These are phyloP conservation scores for Diloba caeruleocephala DNA, from an alignment of 2,888 invertebrate species.

Conservation along the genomic window DNA sequence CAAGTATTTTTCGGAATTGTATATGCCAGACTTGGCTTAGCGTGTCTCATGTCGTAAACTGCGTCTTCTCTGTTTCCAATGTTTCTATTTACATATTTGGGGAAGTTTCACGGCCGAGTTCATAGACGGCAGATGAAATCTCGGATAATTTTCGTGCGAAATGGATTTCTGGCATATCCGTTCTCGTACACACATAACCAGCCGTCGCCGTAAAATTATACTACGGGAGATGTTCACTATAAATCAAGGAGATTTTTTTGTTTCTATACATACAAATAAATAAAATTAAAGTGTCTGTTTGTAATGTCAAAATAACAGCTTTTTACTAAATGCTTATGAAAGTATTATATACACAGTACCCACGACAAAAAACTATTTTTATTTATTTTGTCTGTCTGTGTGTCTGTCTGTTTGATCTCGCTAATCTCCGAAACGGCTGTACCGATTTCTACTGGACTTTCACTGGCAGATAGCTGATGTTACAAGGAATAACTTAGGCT, in stretches of 20 bases:
- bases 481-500: no score
- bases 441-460: no score
- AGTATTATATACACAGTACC: no score
- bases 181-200: constrained; percentile 35
- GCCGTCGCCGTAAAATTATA: constrained; percentile 38
- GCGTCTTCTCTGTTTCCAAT: constrained; percentile 64
- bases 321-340: no score
- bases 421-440: no score
- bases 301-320: no score
- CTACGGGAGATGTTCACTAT: constrained; percentile 27
- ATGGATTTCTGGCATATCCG: constrained; percentile 51
- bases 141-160: constrained; percentile 65
- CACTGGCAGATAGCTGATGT: no score
- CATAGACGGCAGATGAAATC: constrained; percentile 64
- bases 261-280: no score
- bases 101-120: constrained; percentile 61
- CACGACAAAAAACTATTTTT: no score
- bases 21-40: constrained; percentile 36
- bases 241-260: constrained; percentile 34
- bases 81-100: constrained; percentile 67
- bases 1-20: constrained; percentile 46
- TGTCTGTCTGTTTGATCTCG: no score
- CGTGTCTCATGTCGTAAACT: constrained; percentile 55
- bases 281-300: no score
- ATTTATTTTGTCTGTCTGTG: no score